Percentiles rank a stretch among this genome's conserved stretches.
These are phyloP conservation scores for Lutjanus campechanus DNA, from an alignment of 2,797 vertebrate species.

Conservation along the genomic window DNA sequence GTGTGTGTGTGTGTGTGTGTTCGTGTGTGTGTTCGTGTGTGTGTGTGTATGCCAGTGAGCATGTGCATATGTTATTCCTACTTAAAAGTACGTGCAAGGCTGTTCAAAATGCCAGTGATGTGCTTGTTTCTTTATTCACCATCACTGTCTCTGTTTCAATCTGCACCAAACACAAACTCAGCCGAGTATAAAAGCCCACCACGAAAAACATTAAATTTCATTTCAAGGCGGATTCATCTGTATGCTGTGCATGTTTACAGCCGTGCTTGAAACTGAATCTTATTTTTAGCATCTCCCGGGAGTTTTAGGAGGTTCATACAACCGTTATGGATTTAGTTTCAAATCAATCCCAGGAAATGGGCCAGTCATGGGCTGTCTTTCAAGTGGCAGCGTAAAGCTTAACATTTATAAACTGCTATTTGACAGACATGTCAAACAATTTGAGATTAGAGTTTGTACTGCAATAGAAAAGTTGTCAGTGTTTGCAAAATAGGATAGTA, in stretches of 20 bases:
- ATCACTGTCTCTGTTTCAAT: slow-evolving; percentile 7
- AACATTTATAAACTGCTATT: not conserved
- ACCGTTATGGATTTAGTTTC: slow-evolving; percentile 46
- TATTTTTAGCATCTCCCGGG: slow-evolving; percentile 47
- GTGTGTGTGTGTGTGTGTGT: slow-evolving; percentile 17
- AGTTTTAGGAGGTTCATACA: slow-evolving; percentile 25
- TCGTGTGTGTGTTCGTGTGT: slow-evolving; percentile 16
- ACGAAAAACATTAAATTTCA: slow-evolving; percentile 24
- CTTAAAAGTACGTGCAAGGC: slow-evolving; percentile 52
- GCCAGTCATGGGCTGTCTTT: slow-evolving; percentile 17
- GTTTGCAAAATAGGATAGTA: not conserved
- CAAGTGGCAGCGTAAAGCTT: not conserved
- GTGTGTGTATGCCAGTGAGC: slow-evolving; percentile 6
- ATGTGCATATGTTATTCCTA: slow-evolving; percentile 66
- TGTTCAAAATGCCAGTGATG: slow-evolving; percentile 59
- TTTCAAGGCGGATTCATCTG: slow-evolving; percentile 17
- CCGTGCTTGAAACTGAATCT: slow-evolving; percentile 6
- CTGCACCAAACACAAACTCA: slow-evolving; percentile 44
- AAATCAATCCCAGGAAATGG: slow-evolving; percentile 48
- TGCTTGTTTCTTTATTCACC: slow-evolving; percentile 42
- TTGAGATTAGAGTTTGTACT: slow-evolving; percentile 10
- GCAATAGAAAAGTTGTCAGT: not conserved
- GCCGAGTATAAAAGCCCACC: not conserved
- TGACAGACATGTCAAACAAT: slow-evolving; percentile 24
- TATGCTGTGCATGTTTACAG: not conserved